Evolutionary conservation across 30 jellyfish, hydroid and myxozoan species (phyloP).

Genomic region (Clytia hemisphaerica): DNA sequence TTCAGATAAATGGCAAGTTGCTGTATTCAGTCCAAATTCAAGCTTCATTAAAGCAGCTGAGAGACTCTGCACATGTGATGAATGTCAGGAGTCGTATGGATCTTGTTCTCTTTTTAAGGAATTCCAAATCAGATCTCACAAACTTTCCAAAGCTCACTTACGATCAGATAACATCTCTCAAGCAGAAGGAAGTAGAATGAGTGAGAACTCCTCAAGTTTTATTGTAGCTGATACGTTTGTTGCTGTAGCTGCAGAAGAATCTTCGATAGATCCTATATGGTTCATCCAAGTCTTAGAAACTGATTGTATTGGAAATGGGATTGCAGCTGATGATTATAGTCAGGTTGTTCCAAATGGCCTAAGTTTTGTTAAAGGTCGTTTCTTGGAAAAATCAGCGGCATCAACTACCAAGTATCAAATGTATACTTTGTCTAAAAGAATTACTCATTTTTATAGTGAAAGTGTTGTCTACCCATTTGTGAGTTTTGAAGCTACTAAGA

Average conservation of each 20-base stretch:
- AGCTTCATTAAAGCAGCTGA: not conserved
- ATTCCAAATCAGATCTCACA: not conserved
- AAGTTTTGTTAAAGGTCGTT: not conserved
- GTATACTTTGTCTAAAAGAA: not conserved
- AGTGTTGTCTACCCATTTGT: constrained; percentile 11
- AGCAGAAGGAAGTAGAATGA: not conserved
- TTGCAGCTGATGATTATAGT: constrained; percentile 3
- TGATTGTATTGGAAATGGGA: not conserved
- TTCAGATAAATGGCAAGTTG: not conserved
- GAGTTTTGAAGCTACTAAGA: constrained; percentile 1
- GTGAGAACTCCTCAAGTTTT: not conserved
- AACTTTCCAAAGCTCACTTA: not conserved
- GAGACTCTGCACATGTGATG: constrained; percentile 18
- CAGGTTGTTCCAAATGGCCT: constrained; percentile 7
- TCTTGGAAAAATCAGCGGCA: constrained; percentile 1
- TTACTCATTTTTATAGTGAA: constrained; percentile 5
- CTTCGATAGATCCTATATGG: constrained; percentile 17
- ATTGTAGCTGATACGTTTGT: constrained; percentile 11
- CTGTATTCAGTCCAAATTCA: constrained; percentile 3
- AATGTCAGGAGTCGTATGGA: not conserved
- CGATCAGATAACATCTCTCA: constrained; percentile 9
- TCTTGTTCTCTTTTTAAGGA: constrained; percentile 6
- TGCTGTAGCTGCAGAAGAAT: constrained; percentile 17
- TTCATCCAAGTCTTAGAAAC: constrained; percentile 9
- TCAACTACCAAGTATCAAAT: not conserved